phyloP scores from a whole-genome alignment of 2,888 invertebrate genomes.

The Oeneis ivallda region DNA sequence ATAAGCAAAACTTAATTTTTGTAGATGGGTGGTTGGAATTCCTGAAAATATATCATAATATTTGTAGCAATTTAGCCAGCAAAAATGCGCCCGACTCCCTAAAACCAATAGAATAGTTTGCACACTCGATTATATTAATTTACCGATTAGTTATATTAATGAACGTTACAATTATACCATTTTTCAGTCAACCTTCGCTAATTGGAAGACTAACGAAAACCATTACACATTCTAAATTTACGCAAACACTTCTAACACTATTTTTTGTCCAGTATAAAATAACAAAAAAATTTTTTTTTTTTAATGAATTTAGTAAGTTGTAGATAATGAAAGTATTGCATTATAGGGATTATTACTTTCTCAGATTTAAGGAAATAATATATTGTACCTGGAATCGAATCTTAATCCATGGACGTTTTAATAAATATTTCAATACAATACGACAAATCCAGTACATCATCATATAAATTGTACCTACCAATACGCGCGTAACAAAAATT shows the following conservation, averaged over 20 bases:
- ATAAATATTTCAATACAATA: too few relatives aligned
- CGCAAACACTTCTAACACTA: slow-evolving; percentile 24
- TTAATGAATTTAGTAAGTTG: background rate
- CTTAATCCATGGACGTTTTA: too few relatives aligned
- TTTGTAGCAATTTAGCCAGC: background rate
- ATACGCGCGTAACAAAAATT: too few relatives aligned
- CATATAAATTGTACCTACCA: too few relatives aligned
- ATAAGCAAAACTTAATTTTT: background rate
- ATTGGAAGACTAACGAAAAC: slow-evolving; percentile 72
- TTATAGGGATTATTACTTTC: too few relatives aligned
- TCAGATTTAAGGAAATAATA: background rate
- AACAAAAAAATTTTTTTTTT: background rate
- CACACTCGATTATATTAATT: slow-evolving; percentile 11
- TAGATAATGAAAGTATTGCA: background rate
- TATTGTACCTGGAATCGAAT: background rate
- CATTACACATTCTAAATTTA: slow-evolving; percentile 31
- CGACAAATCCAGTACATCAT: too few relatives aligned
- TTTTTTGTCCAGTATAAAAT: slow-evolving; percentile 8
- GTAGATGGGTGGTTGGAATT: background rate
- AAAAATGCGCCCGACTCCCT: background rate
- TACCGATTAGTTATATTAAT: slow-evolving; percentile 20
- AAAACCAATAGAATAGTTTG: background rate
- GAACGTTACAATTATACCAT: slow-evolving; percentile 11
- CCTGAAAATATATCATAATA: background rate
- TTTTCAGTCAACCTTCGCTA: slow-evolving; percentile 67